Evolutionary conservation across 2,888 invertebrate species (phyloP).

Genomic region (Tenthredo distinguenda): DNA sequence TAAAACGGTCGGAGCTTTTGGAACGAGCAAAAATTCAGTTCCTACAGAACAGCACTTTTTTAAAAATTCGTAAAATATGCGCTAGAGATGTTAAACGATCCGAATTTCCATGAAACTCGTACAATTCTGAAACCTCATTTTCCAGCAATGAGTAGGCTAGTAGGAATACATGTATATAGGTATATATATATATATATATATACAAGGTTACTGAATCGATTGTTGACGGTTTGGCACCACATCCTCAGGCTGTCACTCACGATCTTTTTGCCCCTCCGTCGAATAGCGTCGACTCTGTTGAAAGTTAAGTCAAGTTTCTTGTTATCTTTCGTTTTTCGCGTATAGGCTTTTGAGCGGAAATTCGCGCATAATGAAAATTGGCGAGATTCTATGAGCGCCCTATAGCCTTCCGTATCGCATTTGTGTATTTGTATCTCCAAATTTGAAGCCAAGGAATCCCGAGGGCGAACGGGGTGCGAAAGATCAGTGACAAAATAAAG

Average conservation of each 20-base stretch:
- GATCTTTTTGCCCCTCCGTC: not conserved
- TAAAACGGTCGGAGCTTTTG: not conserved
- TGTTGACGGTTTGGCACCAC: not conserved
- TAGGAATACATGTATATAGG: too few relatives aligned
- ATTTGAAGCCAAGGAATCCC: not conserved
- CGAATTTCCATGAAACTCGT: not conserved
- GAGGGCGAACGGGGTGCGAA: not conserved
- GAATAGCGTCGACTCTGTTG: not conserved
- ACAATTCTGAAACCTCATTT: not conserved
- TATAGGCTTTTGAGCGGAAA: not conserved
- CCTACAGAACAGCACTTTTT: not conserved
- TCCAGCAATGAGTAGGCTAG: not conserved
- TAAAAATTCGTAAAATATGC: not conserved
- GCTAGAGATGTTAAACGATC: not conserved
- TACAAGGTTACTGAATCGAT: not conserved
- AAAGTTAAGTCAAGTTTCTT: not conserved
- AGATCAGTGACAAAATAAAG: not conserved
- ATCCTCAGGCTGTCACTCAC: not conserved
- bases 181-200: too few relatives aligned
- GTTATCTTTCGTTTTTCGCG: not conserved
- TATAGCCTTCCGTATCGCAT: not conserved
- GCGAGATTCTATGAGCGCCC: not conserved
- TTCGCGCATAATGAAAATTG: slow-evolving; percentile 7
- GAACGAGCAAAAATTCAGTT: not conserved
- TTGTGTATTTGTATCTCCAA: not conserved